These are phyloP conservation scores for Rhinopithecus roxellana DNA, from an alignment of 2,113 vertebrate genomes.

Conservation along the genomic window DNA sequence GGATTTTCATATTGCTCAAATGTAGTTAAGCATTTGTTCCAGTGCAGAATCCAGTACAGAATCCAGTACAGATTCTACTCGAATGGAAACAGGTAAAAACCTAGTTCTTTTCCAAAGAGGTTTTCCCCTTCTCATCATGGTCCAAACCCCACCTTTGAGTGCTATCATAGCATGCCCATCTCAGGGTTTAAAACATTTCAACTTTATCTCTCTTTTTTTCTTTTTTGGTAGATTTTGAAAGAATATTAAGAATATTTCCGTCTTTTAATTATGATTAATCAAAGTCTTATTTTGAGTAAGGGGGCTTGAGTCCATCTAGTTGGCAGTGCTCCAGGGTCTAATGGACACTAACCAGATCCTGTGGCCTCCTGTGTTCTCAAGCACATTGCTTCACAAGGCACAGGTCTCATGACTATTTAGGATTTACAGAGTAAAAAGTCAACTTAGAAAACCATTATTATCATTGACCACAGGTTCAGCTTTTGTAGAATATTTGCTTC, in stretches of 20 bases:
- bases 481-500: background rate
- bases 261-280: background rate
- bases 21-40: background rate
- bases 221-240: background rate
- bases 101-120: background rate
- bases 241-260: background rate
- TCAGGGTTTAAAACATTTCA: background rate
- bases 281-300: background rate
- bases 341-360: background rate
- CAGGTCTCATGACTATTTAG: background rate
- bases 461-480: background rate
- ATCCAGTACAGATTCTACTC: background rate
- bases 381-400: background rate
- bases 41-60: too few species aligned
- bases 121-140: rapidly evolving
- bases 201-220: background rate
- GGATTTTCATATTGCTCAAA: background rate
- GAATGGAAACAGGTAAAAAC: background rate
- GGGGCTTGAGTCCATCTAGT: background rate
- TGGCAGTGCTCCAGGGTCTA: background rate
- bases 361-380: background rate
- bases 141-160: background rate
- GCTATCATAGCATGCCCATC: background rate
- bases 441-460: background rate
- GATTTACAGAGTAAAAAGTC: background rate